Percentiles rank a stretch among this genome's conserved stretches.
Evolutionary conservation across 2,888 invertebrate genomes (phyloP).

Genomic region (Erpobdella octoculata): DNA sequence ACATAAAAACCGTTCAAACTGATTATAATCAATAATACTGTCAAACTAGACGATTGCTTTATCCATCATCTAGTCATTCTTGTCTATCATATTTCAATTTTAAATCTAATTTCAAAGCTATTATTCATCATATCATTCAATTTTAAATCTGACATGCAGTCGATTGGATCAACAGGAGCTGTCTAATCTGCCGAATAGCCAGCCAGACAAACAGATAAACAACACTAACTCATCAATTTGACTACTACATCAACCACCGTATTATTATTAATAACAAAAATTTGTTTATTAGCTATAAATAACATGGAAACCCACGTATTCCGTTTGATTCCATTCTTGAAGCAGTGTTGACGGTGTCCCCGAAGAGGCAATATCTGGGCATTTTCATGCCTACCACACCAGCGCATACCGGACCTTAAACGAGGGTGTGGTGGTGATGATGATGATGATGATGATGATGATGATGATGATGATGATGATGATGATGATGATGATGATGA

Average conservation of each 20-base stretch:
- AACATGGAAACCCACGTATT: constrained; percentile 27
- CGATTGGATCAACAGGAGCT: neutral
- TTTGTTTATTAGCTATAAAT: no score
- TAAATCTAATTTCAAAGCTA: no score
- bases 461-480: constrained; percentile 19
- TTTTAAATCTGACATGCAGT: neutral
- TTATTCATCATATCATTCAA: neutral
- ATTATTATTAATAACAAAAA: no score
- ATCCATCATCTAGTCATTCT: neutral
- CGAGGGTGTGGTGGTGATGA: neutral
- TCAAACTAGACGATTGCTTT: no score
- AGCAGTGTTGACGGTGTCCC: constrained; percentile 35
- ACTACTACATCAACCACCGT: neutral
- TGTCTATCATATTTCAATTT: neutral
- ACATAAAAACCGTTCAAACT: no score
- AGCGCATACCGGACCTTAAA: constrained; percentile 23
- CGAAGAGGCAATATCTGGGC: constrained; percentile 36
- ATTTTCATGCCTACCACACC: constrained; percentile 36
- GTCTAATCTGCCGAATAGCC: neutral
- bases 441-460: constrained; percentile 14
- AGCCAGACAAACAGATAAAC: no score
- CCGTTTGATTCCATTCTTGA: constrained; percentile 35
- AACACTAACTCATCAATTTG: neutral
- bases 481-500: constrained; percentile 19
- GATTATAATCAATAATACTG: neutral